Evolutionary conservation across 2,888 invertebrate genomes (phyloP), one percentile per base, ranked within the genome.

Genomic region (Trichopria drosophilae): DNA sequence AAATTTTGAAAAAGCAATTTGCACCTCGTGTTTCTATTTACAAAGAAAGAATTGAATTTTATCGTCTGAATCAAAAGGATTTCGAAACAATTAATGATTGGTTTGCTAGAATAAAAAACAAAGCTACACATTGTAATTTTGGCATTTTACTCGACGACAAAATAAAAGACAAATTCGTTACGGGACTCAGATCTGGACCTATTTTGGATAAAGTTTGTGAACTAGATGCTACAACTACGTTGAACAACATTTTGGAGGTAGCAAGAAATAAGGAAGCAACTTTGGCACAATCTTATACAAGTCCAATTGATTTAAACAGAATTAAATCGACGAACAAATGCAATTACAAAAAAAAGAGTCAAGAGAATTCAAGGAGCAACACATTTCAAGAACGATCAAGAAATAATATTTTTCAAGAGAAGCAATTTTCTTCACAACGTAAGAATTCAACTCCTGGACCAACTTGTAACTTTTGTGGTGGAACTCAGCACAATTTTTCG

Each of bases 111-210:
- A n/a, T n/a, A n/a, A n/a, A n/a, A n/a, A n/a, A n/a, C n/a, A n/a
- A n/a, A n/a, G n/a, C n/a, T n/a, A n/a, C n/a, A n/a, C n/a, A n/a
- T n/a, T n/a, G n/a, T n/a, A n/a, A n/a, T n/a, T n/a, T n/a, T n/a
- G n/a, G n/a, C n/a, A n/a, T n/a, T n/a, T n/a, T n/a, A n/a, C n/a
- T n/a, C n/a, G n/a, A n/a, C n/a, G n/a, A n/a, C n/a, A n/a, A n/a
- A n/a, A n/a, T n/a, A n/a, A n/a, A 60, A 50, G 60, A 64, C 46
- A 47, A 45, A 35, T 60, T 55, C 48, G 42, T 49, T 9, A 45
- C 51, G 2, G 49, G 50, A 22, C 26, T 53, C 1, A 34, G 36
- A 22, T 32, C 34, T 26, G 53, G 53, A 10, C 39, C 45, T 5
- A 32, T 53, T 3, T 26, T 53, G 5, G 53, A 57, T 20, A 47